Base-by-base conservation (phyloP, 2,888 invertebrate species). In the Caenorhabditis sp. region DNA sequence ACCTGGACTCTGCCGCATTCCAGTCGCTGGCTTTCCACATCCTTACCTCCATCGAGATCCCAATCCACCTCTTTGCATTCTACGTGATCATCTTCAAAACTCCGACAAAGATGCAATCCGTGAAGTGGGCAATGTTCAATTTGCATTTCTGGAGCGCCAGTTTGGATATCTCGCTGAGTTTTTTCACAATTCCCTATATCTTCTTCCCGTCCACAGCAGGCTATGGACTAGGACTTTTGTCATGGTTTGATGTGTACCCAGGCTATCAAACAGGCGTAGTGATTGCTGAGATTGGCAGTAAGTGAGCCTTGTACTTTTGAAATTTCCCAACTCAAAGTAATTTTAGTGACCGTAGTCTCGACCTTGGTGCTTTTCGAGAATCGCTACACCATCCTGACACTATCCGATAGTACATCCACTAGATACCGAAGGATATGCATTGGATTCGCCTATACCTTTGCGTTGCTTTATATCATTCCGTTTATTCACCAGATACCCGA, bases 61-160 rank as follows among this genome's bases (percentile, higher is more conserved):
- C 71, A 22, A 62, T 71, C 32, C 60, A 60, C 55, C 26, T 40
- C 9, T 62, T 40, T 15, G 71, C 40, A 4, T 51, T 37, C 22
- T 71, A 55, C 32, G 13, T 51, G 6, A 71, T 71, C 13, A 13
- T 55, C 1, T 55, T 44, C 44, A 40, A 32, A 35, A 71, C 71
- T 2, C 71, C 71, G 1, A 3, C 18, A 6, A 53, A 18, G n/a
- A 71, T 71, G 71, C 37, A 32, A 15, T 22, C 44, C 15, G 62
- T 71, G 0, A 71, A 71, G 32, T 62, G 44, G 53, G 53, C 28
- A 53, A 61, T 71, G 62, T 51, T 71, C 2, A 62, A 55, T 44
- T 20, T 55, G 4, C 71, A 71, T 20, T 53, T 71, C 11, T 71
- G 53, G 60, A 58, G 69, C 18, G 24, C 69, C 3, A 6, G 35